Percentiles rank a stretch among this genome's conserved stretches.
Evolutionary conservation across 2,113 vertebrate genomes (phyloP).

Genomic region (Cichladusa arquata): DNA sequence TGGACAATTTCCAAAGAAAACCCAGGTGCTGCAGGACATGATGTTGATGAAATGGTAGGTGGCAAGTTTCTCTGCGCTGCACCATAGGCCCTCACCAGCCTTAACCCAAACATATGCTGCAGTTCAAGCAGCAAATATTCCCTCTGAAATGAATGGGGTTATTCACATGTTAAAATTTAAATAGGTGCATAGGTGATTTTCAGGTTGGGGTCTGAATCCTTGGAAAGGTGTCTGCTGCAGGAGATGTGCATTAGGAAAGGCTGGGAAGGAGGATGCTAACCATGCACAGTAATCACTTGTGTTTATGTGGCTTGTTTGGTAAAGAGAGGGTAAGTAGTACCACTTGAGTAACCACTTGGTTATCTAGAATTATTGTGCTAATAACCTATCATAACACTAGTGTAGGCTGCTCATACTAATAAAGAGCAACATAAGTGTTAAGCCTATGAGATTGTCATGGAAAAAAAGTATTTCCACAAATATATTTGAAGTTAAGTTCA

Average conservation of each 20-base stretch:
- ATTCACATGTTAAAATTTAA: background rate
- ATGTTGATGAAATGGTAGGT: background rate
- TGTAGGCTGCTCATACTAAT: background rate
- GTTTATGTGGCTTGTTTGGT: background rate
- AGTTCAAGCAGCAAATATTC: background rate
- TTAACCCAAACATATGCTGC: background rate
- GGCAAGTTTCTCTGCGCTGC: background rate
- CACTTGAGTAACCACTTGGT: background rate
- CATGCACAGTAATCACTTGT: background rate
- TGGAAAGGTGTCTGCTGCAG: background rate
- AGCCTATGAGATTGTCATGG: background rate
- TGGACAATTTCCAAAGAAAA: constrained; percentile 36
- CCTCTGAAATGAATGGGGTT: background rate
- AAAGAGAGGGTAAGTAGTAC: background rate
- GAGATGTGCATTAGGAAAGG: background rate
- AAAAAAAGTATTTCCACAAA: background rate
- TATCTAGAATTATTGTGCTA: background rate
- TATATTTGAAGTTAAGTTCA: background rate
- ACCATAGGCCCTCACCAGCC: background rate
- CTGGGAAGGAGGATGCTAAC: background rate
- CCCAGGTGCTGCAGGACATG: background rate
- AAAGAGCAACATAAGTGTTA: background rate
- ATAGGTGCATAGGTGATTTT: background rate
- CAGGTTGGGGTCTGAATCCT: background rate
- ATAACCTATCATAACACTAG: background rate